Percentiles rank a stretch among this genome's conserved stretches.
Conservation (phyloP, 2,888 invertebrate species). For the Drosophila leonis region DNA sequence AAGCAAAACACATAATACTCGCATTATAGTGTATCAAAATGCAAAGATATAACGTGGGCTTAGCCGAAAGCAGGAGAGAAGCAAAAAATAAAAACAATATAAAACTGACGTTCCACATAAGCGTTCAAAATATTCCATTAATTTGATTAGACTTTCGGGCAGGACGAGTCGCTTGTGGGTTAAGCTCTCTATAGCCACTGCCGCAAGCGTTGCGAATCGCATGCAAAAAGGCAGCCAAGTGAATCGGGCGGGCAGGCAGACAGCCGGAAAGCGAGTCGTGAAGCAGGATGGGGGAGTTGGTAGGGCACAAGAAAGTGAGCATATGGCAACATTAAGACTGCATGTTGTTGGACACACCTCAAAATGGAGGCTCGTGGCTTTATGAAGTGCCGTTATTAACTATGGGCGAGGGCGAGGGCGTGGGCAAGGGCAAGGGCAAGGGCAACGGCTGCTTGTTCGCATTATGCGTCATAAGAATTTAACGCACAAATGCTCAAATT, state of each 20-base stretch:
- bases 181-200: slow-evolving; percentile 6
- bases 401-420: slow-evolving; percentile 16
- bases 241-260: slow-evolving; percentile 5
- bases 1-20: slow-evolving; percentile 29
- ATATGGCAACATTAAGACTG: slow-evolving; percentile 45
- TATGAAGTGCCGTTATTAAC: slow-evolving; percentile 77
- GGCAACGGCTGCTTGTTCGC: slow-evolving; percentile 16
- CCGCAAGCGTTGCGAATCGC: slow-evolving; percentile 36
- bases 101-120: slow-evolving; percentile 31
- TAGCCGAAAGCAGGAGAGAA: not conserved
- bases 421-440: not conserved
- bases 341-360: slow-evolving; percentile 71
- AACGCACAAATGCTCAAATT: slow-evolving; percentile 79
- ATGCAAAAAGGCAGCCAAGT: slow-evolving; percentile 23
- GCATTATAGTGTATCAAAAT: slow-evolving; percentile 11
- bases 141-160: slow-evolving; percentile 73
- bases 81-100: slow-evolving; percentile 8
- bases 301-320: slow-evolving; percentile 1
- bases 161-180: slow-evolving; percentile 33
- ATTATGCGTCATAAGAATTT: slow-evolving; percentile 81
- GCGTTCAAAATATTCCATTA: slow-evolving; percentile 72
- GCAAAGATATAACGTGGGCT: slow-evolving; percentile 1
- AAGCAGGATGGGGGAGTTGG: not conserved
- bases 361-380: slow-evolving; percentile 53
- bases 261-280: slow-evolving; percentile 11